Percentiles rank a stretch among this genome's conserved stretches.
Evolutionary conservation across 30 jellyfish, hydroid and myxozoan genomes (phyloP).

Genomic region (Aurelia aurita): DNA sequence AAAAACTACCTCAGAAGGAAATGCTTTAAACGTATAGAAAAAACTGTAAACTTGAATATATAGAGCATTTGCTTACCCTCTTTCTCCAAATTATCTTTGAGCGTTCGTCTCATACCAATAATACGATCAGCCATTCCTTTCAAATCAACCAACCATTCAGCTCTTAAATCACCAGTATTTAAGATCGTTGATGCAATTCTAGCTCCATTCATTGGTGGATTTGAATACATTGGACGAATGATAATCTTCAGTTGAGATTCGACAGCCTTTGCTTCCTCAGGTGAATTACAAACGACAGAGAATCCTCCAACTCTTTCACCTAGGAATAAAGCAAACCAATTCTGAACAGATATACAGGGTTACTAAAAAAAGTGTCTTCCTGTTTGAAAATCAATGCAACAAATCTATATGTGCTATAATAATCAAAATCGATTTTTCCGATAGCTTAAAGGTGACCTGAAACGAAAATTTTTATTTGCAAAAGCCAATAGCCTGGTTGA

Average conservation of each 20-base stretch:
- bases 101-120: slow-evolving; percentile 77
- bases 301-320: slow-evolving; percentile 99
- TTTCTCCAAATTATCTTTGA: slow-evolving; percentile 73
- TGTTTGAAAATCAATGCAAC: too few species aligned
- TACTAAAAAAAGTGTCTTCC: too few species aligned
- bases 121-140: slow-evolving; percentile 99
- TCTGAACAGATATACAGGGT: background rate
- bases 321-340: slow-evolving; percentile 3
- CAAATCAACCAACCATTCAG: slow-evolving; percentile 94
- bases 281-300: slow-evolving; percentile 79
- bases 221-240: slow-evolving; percentile 98
- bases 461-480: too few species aligned
- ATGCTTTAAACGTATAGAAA: too few species aligned
- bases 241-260: slow-evolving; percentile 90
- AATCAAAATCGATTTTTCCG: too few species aligned
- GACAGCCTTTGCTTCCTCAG: slow-evolving; percentile 93
- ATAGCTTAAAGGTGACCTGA: too few species aligned
- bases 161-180: slow-evolving; percentile 68
- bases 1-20: too few species aligned
- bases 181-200: slow-evolving; percentile 84
- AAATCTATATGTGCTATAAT: too few species aligned
- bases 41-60: too few species aligned
- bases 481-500: too few species aligned
- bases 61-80: slow-evolving; percentile 60
- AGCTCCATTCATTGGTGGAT: slow-evolving; percentile 99